Evolutionary conservation across 1,140 invertebrate species (phyloP).

Genomic region (Micrasema minimum): DNA sequence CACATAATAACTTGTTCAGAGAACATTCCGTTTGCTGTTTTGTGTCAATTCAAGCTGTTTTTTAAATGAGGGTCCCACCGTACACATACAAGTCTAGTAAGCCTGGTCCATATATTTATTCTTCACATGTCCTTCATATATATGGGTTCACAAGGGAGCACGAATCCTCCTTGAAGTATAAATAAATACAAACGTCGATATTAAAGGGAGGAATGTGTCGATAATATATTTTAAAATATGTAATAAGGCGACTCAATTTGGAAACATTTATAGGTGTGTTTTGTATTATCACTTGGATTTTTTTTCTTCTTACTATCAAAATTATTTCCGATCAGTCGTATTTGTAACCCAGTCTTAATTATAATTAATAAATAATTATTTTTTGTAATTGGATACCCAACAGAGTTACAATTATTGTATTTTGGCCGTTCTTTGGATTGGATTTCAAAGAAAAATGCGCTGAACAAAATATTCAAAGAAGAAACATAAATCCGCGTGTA

Average conservation of each 20-base stretch:
- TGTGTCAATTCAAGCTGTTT: conserved; percentile 20
- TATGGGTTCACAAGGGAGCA: neutral
- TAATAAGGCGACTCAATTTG: no score
- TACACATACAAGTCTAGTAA: neutral
- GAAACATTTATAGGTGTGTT: no score
- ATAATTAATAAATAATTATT: no score
- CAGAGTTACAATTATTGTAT: no score
- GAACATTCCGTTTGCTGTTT: conserved; percentile 2
- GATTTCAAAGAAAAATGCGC: neutral
- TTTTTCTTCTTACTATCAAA: no score
- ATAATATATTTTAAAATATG: neutral
- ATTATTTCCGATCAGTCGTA: no score
- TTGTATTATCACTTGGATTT: no score
- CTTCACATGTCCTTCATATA: conserved; percentile 3
- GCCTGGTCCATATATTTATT: conserved; percentile 26
- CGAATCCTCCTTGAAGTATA: neutral
- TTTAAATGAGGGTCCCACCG: conserved; percentile 21
- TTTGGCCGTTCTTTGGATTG: conserved; percentile 1
- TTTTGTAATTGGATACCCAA: no score
- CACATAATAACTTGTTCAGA: conserved; percentile 16
- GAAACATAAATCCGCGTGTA: conserved; percentile 4
- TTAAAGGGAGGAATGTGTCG: neutral
- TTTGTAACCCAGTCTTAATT: no score
- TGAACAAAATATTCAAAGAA: conserved; percentile 11
- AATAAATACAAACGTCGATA: conserved; percentile 3